These are phyloP conservation scores for Ptilorrhoa leucosticta DNA, from an alignment of 2,113 vertebrate species.

Conservation along the genomic window DNA sequence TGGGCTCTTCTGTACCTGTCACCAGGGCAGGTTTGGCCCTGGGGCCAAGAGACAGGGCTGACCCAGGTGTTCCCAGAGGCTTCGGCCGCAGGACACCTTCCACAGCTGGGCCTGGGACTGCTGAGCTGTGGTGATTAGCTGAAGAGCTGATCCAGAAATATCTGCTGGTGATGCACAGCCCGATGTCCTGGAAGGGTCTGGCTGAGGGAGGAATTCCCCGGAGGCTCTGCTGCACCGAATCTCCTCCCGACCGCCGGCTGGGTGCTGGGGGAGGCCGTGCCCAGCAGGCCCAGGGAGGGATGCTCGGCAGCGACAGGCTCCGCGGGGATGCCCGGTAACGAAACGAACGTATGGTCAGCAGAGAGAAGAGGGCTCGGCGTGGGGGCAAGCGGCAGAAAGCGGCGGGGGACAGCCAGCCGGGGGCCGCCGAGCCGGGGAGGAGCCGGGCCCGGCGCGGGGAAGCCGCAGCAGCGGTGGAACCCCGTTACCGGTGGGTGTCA, in stretches of 20 bases:
- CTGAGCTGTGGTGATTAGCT: fast-evolving
- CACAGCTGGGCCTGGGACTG: not conserved
- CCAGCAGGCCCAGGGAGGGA: fast-evolving
- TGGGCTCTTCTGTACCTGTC: not conserved
- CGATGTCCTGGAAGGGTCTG: not conserved
- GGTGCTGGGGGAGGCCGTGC: not conserved
- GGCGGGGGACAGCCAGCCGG: not conserved
- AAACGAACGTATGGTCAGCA: fast-evolving
- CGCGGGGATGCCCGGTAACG: not conserved
- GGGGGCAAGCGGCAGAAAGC: not conserved
- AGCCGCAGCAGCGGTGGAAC: not conserved
- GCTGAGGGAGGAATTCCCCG: not conserved
- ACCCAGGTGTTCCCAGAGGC: fast-evolving
- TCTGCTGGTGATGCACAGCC: not conserved
- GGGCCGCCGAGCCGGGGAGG: not conserved
- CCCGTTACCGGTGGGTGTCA: slow-evolving; percentile 65
- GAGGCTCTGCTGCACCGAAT: fast-evolving
- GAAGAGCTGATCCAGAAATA: not conserved
- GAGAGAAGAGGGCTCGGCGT: not conserved
- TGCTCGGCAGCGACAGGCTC: not conserved
- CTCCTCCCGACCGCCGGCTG: fast-evolving
- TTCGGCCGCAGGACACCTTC: too few species aligned
- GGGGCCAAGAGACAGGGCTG: not conserved
- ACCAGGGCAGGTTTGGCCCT: fast-evolving
- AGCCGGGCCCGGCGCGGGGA: not conserved